A percentile compares a stretch with the other conserved stretches of the same genome.
Conservation (phyloP, 2,888 invertebrate species). For the Atrina japonica region DNA sequence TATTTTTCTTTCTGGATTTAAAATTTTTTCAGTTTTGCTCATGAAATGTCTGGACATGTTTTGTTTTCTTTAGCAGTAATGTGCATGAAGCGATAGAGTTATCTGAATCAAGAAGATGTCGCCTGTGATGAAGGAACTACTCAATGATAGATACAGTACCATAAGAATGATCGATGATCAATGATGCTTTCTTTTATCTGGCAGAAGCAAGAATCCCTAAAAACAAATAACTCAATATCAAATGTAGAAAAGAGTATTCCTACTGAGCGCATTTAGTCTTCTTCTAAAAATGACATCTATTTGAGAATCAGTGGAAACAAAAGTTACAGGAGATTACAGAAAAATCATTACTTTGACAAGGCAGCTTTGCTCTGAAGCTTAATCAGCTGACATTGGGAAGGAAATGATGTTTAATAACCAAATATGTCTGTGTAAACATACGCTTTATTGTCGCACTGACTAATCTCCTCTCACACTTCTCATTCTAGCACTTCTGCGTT, state of each 20-base stretch:
- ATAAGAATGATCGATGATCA: too few relatives aligned
- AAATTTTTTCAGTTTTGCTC: too few relatives aligned
- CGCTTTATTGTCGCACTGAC: constrained; percentile 17
- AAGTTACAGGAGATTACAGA: constrained; percentile 19
- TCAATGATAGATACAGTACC: background rate
- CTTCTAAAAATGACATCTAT: background rate
- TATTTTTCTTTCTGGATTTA: too few relatives aligned
- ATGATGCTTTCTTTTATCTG: too few relatives aligned
- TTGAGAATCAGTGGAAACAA: constrained; percentile 6
- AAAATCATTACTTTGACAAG: constrained; percentile 36
- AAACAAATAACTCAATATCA: constrained; percentile 10
- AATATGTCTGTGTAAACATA: constrained; percentile 35
- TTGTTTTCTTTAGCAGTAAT: too few relatives aligned
- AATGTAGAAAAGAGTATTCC: background rate
- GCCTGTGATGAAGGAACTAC: background rate
- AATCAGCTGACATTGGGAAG: constrained; percentile 32
- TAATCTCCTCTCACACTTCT: too few relatives aligned
- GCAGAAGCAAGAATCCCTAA: constrained; percentile 6
- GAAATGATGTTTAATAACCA: constrained; percentile 36
- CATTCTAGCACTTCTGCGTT: too few relatives aligned
- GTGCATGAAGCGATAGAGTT: too few relatives aligned
- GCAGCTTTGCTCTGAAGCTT: constrained; percentile 17
- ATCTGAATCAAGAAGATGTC: too few relatives aligned
- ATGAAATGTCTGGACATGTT: too few relatives aligned
- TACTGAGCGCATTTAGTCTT: constrained; percentile 5